These are phyloP conservation scores for Ptychobarbus kaznakovi DNA, from an alignment of 2,797 vertebrate genomes.

Conservation along the genomic window DNA sequence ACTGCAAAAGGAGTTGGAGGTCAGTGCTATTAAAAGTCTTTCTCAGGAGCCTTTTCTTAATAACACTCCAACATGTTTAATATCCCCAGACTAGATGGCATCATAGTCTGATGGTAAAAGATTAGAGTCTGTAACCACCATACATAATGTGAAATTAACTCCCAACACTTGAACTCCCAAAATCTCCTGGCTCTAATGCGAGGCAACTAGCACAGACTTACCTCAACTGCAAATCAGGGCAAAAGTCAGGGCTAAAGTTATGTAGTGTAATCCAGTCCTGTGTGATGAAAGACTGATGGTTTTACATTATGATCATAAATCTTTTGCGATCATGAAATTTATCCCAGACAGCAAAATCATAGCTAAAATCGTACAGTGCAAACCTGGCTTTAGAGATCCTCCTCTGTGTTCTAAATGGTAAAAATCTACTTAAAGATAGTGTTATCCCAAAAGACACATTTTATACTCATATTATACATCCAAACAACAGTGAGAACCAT, in stretches of 20 bases:
- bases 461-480: constrained; percentile 27
- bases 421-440: not conserved
- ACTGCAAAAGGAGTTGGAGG: not conserved
- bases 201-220: not conserved
- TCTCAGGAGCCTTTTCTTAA: too few relatives aligned
- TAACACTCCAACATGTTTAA: not conserved
- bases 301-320: not conserved
- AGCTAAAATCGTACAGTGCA: not conserved
- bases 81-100: not conserved
- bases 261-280: not conserved
- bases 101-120: not conserved
- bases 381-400: not conserved
- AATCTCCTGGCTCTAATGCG: not conserved
- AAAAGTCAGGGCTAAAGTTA: not conserved
- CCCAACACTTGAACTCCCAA: not conserved
- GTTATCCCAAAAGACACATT: not conserved
- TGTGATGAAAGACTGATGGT: not conserved
- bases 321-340: not conserved
- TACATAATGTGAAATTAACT: not conserved
- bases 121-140: not conserved
- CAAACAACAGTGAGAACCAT: constrained; percentile 73
- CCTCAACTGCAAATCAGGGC: not conserved
- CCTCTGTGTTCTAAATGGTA: constrained; percentile 31
- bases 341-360: not conserved
- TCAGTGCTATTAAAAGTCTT: not conserved